A percentile compares a stretch with the other conserved stretches of the same genome.
phyloP scores from a whole-genome alignment of 1,140 invertebrate genomes.

The Sycophaga agraensis region DNA sequence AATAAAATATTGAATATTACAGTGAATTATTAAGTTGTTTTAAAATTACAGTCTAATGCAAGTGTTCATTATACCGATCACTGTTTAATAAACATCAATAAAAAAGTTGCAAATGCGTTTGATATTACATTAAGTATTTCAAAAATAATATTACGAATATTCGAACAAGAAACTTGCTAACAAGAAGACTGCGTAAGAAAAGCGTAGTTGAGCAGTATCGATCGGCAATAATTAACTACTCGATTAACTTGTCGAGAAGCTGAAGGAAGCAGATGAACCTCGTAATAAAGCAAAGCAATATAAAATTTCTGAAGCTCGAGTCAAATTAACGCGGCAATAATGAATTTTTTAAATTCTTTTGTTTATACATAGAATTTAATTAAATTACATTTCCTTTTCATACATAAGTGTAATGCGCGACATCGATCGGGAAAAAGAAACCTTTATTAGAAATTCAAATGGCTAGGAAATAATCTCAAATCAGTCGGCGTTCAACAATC shows the following conservation, averaged over 20 bases:
- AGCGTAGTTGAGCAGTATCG: slow-evolving; percentile 20
- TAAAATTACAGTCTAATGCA: too few species aligned
- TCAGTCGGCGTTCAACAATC: too few species aligned
- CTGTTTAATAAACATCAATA: neutral
- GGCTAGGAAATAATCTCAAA: too few species aligned
- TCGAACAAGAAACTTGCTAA: slow-evolving; percentile 15
- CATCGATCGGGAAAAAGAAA: neutral
- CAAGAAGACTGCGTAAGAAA: slow-evolving; percentile 21
- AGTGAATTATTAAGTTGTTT: too few species aligned
- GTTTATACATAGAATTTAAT: slow-evolving; percentile 13
- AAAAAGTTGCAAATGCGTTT: slow-evolving; percentile 7
- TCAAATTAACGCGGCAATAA: neutral
- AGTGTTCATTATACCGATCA: neutral
- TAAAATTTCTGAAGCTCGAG: neutral
- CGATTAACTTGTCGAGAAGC: slow-evolving; percentile 19
- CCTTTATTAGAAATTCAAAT: too few species aligned
- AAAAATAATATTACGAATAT: slow-evolving; percentile 1
- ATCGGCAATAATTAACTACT: slow-evolving; percentile 28
- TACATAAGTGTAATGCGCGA: too few species aligned
- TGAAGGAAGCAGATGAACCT: slow-evolving; percentile 19
- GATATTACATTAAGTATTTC: slow-evolving; percentile 12
- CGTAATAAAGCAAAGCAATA: slow-evolving; percentile 13
- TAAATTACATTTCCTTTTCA: neutral
- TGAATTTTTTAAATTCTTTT: slow-evolving; percentile 10
- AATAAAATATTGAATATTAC: too few species aligned